Evolutionary conservation across 2,888 invertebrate species (phyloP), one percentile per base, ranked within the genome.

Genomic region (Quadriops clusia): DNA sequence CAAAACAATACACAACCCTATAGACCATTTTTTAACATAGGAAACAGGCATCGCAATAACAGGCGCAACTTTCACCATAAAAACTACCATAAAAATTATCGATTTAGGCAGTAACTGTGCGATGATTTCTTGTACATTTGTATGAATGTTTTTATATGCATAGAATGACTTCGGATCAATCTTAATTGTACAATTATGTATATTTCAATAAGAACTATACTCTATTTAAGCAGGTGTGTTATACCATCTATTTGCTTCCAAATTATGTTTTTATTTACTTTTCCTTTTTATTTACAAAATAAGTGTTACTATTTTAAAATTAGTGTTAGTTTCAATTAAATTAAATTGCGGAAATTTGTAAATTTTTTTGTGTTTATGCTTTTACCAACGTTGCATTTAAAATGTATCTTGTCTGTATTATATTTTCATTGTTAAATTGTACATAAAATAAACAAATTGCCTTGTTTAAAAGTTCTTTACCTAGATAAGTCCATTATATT

Each of bases 51-150:
- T 44, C 47, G 56, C 36, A 47, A n/a, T n/a, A n/a, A 44, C 33
- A 36, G 36, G 24, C 49, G 54, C 28, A 53, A 51, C 37, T 58
- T 54, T 32, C 54, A 55, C 37, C 54, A 57, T 36, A 58, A 55
- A 41, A 53, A 51, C 41, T 53, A 57, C 31, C 47, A 49, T 33
- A 58, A 59, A 42, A 56, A 49, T 38, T 54, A 55, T 42, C 49
- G 57, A 32, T 60, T 53, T 43, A 52, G 57, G 39, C 57, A 55
- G 47, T 57, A 34, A 23, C 31, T n/a, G n/a, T n/a, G 17, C n/a
- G 22, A 16, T n/a, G 26, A 10, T n/a, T 9, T 13, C 5, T 28
- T 24, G 31, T 10, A 25, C 30, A 22, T 15, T 22, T 12, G 26
- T 12, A 9, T 20, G 17, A 14, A 16, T 22, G 32, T 8, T 32